Evolutionary conservation across 1,140 invertebrate genomes (phyloP).

Genomic region (Drosophila dunni): DNA sequence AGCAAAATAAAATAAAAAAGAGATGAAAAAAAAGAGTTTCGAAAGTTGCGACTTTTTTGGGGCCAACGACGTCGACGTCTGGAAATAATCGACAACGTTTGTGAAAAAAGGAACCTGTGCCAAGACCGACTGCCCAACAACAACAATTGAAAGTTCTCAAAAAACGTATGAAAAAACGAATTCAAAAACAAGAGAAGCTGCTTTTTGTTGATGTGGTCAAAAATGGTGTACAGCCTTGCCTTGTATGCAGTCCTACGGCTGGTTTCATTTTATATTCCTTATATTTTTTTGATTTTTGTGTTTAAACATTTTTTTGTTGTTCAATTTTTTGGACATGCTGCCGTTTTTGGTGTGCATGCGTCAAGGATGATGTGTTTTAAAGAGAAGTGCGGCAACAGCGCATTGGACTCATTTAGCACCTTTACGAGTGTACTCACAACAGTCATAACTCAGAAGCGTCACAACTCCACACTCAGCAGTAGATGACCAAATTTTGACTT

Average conservation of each 20-base stretch:
- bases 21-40: constrained; percentile 41
- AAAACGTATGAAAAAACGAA: constrained; percentile 26
- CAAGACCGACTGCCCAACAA: constrained; percentile 13
- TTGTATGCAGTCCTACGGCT: constrained; percentile 76
- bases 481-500: constrained; percentile 1
- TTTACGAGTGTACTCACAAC: not conserved
- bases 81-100: constrained; percentile 78
- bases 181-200: constrained; percentile 33
- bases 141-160: constrained; percentile 69
- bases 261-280: constrained; percentile 58
- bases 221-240: constrained; percentile 78
- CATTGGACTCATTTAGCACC: constrained; percentile 44
- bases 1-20: constrained; percentile 22
- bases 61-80: constrained; percentile 55
- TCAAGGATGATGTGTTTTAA: constrained; percentile 78
- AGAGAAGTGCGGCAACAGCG: constrained; percentile 27
- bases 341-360: constrained; percentile 79
- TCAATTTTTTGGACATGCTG: constrained; percentile 50
- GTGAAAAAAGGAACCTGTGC: constrained; percentile 38
- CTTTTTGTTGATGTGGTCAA: constrained; percentile 68
- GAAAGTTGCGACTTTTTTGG: constrained; percentile 63
- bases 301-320: constrained; percentile 15
- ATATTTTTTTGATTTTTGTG: constrained; percentile 7
- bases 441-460: constrained; percentile 23
- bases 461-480: not conserved